A percentile compares a stretch with the other conserved stretches of the same genome.
Conservation (phyloP, 1,140 invertebrate genomes). For the Daktulosphaira vitifoliae region DNA sequence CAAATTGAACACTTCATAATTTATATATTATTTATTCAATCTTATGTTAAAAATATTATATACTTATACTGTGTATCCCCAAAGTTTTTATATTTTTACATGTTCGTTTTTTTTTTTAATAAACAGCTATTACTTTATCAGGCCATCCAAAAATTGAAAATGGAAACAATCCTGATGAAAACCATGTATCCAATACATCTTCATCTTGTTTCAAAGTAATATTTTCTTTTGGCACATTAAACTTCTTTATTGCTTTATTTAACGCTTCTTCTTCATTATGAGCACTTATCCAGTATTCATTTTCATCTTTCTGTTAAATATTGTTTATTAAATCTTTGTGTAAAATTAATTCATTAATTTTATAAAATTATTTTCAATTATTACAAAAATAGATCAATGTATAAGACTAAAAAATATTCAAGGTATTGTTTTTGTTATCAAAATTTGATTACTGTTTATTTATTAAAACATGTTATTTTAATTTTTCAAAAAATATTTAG, state of each 20-base stretch:
- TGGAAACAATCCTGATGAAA: slow-evolving; percentile 93
- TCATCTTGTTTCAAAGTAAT: slow-evolving; percentile 74
- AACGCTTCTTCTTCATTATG: slow-evolving; percentile 73
- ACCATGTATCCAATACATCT: slow-evolving; percentile 99
- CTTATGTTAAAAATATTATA: slow-evolving; percentile 15
- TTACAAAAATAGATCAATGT: too few species aligned
- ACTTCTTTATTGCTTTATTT: slow-evolving; percentile 72
- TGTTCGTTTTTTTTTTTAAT: too few species aligned
- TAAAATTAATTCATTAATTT: too few species aligned
- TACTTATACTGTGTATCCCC: too few species aligned
- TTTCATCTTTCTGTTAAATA: slow-evolving; percentile 49
- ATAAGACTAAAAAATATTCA: too few species aligned
- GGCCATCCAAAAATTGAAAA: slow-evolving; percentile 98
- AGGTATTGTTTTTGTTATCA: too few species aligned
- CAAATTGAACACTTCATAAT: too few species aligned
- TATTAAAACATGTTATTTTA: too few species aligned
- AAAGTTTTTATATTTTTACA: not conserved
- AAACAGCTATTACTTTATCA: slow-evolving; percentile 54
- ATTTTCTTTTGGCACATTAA: slow-evolving; percentile 57
- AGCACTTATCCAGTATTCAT: slow-evolving; percentile 85
- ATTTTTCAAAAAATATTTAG: slow-evolving; percentile 15
- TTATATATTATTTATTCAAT: too few species aligned
- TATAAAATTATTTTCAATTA: too few species aligned
- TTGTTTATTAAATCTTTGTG: slow-evolving; percentile 12
- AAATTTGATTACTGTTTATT: too few species aligned